These are phyloP conservation scores for Branchellion lobata DNA, from an alignment of 2,888 invertebrate species.

Conservation along the genomic window DNA sequence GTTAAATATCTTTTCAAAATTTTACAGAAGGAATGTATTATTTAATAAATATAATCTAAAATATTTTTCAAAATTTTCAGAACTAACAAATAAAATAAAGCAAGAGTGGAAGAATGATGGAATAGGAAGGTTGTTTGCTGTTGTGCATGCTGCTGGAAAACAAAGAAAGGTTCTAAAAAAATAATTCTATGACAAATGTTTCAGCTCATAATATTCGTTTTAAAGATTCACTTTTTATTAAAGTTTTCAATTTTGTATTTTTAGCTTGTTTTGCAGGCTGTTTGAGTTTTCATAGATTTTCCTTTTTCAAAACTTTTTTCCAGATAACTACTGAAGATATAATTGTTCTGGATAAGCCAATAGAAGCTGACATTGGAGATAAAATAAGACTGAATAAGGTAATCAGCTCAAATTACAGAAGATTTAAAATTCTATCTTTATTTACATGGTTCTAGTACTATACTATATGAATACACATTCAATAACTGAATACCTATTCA, in stretches of 20 bases:
- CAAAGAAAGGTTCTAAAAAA: conserved; percentile 24
- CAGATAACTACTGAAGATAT: conserved; percentile 64
- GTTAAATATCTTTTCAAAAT: neutral
- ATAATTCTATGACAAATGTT: no score
- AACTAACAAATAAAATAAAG: neutral
- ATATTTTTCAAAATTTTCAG: neutral
- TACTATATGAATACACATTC: no score
- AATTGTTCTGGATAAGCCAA: conserved; percentile 59
- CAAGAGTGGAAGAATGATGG: neutral
- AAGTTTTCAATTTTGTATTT: no score
- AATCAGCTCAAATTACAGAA: conserved; percentile 4
- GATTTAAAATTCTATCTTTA: no score
- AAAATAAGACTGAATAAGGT: conserved; percentile 64
- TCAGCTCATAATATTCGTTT: no score
- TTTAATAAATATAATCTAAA: neutral
- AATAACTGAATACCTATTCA: no score
- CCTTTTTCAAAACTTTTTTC: no score
- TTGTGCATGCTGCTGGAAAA: conserved; percentile 60
- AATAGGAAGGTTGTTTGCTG: conserved; percentile 62
- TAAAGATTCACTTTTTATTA: no score
- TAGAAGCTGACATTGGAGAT: conserved; percentile 63
- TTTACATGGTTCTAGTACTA: no score
- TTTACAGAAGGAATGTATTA: neutral
- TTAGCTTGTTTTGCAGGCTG: no score
- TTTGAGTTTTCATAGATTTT: no score